A percentile compares a stretch with the other conserved stretches of the same genome.
These are phyloP conservation scores for Eretmochelys imbricata DNA, from an alignment of 2,113 vertebrate genomes.

Conservation along the genomic window DNA sequence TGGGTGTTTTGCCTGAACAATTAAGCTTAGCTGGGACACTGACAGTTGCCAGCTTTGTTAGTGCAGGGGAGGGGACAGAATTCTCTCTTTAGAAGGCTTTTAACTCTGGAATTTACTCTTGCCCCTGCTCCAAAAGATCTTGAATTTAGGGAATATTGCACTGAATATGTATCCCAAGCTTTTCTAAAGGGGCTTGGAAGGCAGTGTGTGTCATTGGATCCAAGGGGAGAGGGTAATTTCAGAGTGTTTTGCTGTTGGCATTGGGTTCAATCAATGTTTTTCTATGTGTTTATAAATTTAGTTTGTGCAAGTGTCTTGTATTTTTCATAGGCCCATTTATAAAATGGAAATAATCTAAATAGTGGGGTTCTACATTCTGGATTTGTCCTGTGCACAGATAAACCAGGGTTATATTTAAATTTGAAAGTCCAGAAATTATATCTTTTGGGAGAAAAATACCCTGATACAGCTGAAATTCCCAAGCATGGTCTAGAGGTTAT, in stretches of 20 bases:
- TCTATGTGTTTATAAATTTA: background rate
- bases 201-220: background rate
- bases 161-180: accelerated
- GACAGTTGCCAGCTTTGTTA: background rate
- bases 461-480: accelerated
- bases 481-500: accelerated
- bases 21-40: background rate
- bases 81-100: background rate
- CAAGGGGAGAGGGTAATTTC: background rate
- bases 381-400: accelerated
- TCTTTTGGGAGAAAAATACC: accelerated
- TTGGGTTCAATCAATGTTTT: background rate
- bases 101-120: background rate
- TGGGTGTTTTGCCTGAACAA: background rate
- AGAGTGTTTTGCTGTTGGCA: accelerated
- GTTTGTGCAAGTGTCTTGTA: background rate
- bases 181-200: accelerated
- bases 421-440: background rate
- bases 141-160: accelerated
- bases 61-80: background rate
- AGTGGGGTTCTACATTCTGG: accelerated
- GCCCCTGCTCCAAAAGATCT: background rate
- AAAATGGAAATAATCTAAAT: background rate
- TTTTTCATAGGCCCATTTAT: background rate
- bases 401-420: accelerated